These are phyloP conservation scores for Pseudopodoces humilis DNA, from an alignment of 2,113 vertebrate genomes.

Conservation along the genomic window DNA sequence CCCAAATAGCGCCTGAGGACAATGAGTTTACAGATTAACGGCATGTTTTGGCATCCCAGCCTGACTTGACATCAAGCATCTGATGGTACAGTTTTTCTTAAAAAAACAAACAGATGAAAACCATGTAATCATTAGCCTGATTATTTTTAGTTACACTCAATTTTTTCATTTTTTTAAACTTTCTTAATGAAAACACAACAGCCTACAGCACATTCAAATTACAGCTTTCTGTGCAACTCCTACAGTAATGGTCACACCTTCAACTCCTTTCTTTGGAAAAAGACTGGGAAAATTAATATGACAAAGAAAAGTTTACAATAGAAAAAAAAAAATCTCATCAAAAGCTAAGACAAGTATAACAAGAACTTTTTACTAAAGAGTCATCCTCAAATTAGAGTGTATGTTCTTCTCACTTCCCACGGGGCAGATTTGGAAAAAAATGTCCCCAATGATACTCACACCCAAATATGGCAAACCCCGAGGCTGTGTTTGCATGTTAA, in stretches of 20 bases:
- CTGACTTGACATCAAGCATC: not conserved
- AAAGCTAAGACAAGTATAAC: not conserved
- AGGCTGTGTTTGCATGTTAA: not conserved
- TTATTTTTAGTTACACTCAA: not conserved
- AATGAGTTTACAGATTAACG: not conserved
- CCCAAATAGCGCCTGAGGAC: not conserved
- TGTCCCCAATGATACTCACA: not conserved
- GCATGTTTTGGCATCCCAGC: not conserved
- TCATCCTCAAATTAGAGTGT: not conserved
- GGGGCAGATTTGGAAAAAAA: not conserved
- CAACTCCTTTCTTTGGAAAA: not conserved
- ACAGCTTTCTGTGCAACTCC: not conserved
- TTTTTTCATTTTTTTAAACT: no score
- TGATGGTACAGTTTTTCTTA: not conserved
- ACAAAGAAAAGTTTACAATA: not conserved
- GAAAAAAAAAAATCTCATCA: not conserved
- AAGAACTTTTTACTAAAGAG: not conserved
- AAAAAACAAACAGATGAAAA: not conserved
- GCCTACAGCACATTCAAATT: not conserved
- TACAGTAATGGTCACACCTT: not conserved
- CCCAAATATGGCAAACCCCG: constrained; percentile 60
- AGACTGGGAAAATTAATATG: not conserved
- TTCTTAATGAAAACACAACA: not conserved
- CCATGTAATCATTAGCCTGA: rapidly evolving
- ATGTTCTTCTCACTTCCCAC: not conserved